Base-by-base conservation (phyloP, 2,113 vertebrate species). In the Acanthochromis polyacanthus region DNA sequence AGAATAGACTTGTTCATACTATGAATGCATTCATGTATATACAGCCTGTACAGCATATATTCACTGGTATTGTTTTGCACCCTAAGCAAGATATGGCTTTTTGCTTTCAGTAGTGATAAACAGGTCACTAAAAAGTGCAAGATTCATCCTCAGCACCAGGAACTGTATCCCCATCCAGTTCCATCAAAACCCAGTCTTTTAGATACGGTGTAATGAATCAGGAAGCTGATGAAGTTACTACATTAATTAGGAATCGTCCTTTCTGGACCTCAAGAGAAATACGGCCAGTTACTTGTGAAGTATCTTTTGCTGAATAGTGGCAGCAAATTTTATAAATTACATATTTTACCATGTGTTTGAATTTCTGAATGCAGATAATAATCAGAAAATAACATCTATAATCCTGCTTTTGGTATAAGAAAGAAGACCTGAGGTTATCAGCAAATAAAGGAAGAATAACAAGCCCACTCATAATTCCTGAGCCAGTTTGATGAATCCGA, bases 401-500 rank as follows among this genome's bases (percentile, higher is more conserved):
- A 32, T 55, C 19, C 40, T 0, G 1, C 56, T 68, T 69, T 59
- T 71, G 12, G 63, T 51, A 51, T 20, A 46, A 46, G 19, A 63
- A 45, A 70, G 52, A 63, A 20, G 16, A 66, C 23, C 46, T 0
- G 19, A 65, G n/a, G 3, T 80, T 52, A 52, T 58, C 22, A 75
- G 28, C 25, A 75, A 67, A 50, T 32, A 19, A 45, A 79, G 40
- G 30, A 65, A 61, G 48, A 64, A 40, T 55, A 85, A 75, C 65
- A 72, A 57, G 64, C 58, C 71, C 64, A 25, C 56, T 81, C 25
- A 9, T 81, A 74, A 80, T 76, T 63, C 60, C 56, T 38, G 25
- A 20, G 48, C 50, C 58, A 86, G 82, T 81, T 81, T 77, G 52
- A 80, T 82, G 45, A 76, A 68, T 72, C 55, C 67, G 75, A 83